Evolutionary conservation across 1,140 invertebrate species (phyloP), one percentile per base, ranked within the genome.

Genomic region (Trypoxylus dichotomus): DNA sequence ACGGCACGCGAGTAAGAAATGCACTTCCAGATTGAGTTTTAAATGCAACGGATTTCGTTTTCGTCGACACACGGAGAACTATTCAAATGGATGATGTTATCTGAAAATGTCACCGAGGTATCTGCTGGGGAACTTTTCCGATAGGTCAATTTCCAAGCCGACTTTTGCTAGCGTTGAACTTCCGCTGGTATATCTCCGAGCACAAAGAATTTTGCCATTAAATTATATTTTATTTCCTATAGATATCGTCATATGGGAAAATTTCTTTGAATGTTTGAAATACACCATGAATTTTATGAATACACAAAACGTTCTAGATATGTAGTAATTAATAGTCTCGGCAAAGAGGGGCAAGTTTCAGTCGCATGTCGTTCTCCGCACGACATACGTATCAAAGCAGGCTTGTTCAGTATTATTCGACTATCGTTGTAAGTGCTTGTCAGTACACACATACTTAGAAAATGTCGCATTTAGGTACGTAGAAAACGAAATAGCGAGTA

Each of bases 51-150:
- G 60, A 68, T 68, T 68, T 25, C 27, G 21, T 11, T 27, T 63
- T 5, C 32, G 32, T 37, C 15, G 47, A 54, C 43, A 47, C 32
- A 2, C 47, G 47, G 3, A 6, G 10, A 6, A 54, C 60, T 68
- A 29, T 68, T 68, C 60, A 27, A 68, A 68, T 68, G 60, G 60
- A 68, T 27, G 60, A 68, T 68, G 60, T 68, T 68, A 68, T 68
- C 60, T 68, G 60, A 24, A 27, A 68, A 68, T n/a, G 60, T 27
- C 60, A 68, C 47, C 47, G 7, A 24, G 21, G 24, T 25, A 25
- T 25, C 60, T 68, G 24, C 24, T 5, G 60, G 8, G 27, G 27
- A 68, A 8, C 27, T 68, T 68, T 68, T 68, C 60, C 60, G 60
- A 68, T 68, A 68, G 60, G 60, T 68, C 60, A 68, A 68, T 68